Percentiles rank a stretch among this genome's conserved stretches.
These are phyloP conservation scores for Acleris emargana DNA, from an alignment of 2,888 invertebrate genomes.

Conservation along the genomic window DNA sequence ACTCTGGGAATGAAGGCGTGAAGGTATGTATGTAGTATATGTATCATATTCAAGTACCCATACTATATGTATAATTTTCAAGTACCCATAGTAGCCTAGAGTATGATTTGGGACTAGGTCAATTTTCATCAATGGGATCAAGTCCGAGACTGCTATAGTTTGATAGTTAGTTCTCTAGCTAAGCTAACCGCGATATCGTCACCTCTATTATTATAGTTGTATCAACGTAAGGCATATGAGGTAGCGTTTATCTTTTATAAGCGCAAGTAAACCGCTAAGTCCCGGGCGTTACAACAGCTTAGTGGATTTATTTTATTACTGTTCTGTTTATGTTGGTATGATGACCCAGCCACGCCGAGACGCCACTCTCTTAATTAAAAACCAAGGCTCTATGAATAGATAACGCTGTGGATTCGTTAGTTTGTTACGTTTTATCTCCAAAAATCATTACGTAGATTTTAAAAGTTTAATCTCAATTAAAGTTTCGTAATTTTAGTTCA, in stretches of 20 bases:
- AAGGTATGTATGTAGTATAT: too few relatives aligned
- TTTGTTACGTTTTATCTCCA: slow-evolving; percentile 40
- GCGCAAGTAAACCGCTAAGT: slow-evolving; percentile 68
- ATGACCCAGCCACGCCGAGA: slow-evolving; percentile 54
- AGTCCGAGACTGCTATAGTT: too few relatives aligned
- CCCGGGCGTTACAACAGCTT: slow-evolving; percentile 62
- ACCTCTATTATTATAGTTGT: slow-evolving; percentile 21
- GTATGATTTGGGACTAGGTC: too few relatives aligned
- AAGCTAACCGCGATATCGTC: too few relatives aligned
- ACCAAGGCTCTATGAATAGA: neutral
- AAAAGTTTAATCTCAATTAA: neutral
- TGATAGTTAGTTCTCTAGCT: too few relatives aligned
- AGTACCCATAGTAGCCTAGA: too few relatives aligned
- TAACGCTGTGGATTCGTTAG: too few relatives aligned
- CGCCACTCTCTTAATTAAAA: slow-evolving; percentile 68
- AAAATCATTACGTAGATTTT: slow-evolving; percentile 16
- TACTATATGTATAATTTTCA: too few relatives aligned
- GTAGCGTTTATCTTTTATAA: slow-evolving; percentile 61
- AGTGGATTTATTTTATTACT: slow-evolving; percentile 76
- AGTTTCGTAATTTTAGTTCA: too few relatives aligned
- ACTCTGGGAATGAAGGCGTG: too few relatives aligned
- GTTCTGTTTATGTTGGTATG: slow-evolving; percentile 60
- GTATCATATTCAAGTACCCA: too few relatives aligned
- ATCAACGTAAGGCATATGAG: slow-evolving; percentile 48
- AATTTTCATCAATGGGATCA: too few relatives aligned